phyloP scores from a whole-genome alignment of 2,888 invertebrate species.

The Pollenia labialis region DNA sequence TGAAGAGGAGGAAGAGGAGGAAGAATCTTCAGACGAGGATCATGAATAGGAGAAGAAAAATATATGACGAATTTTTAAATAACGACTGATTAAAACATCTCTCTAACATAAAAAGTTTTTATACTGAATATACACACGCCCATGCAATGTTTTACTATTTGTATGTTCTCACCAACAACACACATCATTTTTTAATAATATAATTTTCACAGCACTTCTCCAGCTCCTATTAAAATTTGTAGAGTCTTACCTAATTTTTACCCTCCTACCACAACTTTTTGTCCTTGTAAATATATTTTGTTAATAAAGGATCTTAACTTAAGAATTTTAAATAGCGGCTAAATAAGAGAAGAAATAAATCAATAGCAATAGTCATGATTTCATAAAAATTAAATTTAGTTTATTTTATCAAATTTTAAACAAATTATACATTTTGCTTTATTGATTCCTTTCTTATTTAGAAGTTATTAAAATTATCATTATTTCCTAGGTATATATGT shows the following conservation, averaged over 20 bases:
- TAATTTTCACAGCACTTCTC: slow-evolving; percentile 4
- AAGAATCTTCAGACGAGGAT: slow-evolving; percentile 58
- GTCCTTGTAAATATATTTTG: slow-evolving; percentile 53
- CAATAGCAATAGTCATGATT: background rate
- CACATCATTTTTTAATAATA: background rate
- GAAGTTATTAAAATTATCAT: background rate
- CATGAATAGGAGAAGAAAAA: slow-evolving; percentile 36
- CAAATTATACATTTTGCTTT: too few relatives aligned
- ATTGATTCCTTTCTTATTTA: background rate
- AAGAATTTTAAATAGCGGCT: slow-evolving; percentile 7
- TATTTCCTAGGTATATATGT: background rate
- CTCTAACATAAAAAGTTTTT: background rate
- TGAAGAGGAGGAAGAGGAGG: slow-evolving; percentile 51
- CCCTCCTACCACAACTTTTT: background rate
- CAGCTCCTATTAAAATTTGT: background rate
- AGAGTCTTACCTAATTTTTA: background rate
- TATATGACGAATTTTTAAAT: background rate
- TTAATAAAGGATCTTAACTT: slow-evolving; percentile 5
- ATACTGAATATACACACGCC: slow-evolving; percentile 5
- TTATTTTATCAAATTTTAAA: too few relatives aligned
- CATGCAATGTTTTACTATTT: background rate
- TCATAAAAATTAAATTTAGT: too few relatives aligned
- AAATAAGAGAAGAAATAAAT: slow-evolving; percentile 5
- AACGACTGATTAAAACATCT: slow-evolving; percentile 42
- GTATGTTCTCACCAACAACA: background rate